These are phyloP conservation scores for Bathynomus jamesi DNA, from an alignment of 1,140 invertebrate species.

Conservation along the genomic window DNA sequence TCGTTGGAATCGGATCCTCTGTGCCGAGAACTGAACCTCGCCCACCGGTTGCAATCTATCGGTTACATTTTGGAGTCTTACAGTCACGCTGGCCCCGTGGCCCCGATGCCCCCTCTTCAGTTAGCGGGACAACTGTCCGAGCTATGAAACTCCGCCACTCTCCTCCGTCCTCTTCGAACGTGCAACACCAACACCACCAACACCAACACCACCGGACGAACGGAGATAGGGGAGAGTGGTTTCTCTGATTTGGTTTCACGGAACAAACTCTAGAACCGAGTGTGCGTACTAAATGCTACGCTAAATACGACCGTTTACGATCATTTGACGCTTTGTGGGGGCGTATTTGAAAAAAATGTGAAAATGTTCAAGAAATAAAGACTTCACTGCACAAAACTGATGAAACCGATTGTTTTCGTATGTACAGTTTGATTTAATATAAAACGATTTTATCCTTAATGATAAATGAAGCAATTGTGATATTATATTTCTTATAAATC, in stretches of 20 bases:
- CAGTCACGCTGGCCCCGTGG: conserved; percentile 36
- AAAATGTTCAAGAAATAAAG: background rate
- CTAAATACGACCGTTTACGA: background rate
- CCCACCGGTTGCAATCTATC: conserved; percentile 80
- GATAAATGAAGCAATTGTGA: background rate
- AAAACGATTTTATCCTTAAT: background rate
- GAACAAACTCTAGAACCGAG: background rate
- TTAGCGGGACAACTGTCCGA: conserved; percentile 33
- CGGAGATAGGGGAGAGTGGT: background rate
- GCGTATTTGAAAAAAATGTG: background rate
- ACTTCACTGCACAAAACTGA: background rate
- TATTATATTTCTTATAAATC: background rate
- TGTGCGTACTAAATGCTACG: background rate
- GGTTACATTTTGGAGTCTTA: conserved; percentile 67
- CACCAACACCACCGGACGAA: background rate
- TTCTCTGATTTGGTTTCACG: background rate
- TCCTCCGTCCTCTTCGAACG: background rate
- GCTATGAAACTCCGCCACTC: conserved; percentile 19
- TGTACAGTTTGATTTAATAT: background rate
- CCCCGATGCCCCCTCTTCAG: conserved; percentile 38
- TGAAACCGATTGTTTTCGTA: background rate
- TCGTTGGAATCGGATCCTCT: conserved; percentile 69
- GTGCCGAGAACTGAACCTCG: conserved; percentile 77
- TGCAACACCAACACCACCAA: too few relatives aligned
- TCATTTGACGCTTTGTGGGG: background rate